phyloP scores from a whole-genome alignment of 1,140 invertebrate species.

The Andrena cerasifolii region DNA sequence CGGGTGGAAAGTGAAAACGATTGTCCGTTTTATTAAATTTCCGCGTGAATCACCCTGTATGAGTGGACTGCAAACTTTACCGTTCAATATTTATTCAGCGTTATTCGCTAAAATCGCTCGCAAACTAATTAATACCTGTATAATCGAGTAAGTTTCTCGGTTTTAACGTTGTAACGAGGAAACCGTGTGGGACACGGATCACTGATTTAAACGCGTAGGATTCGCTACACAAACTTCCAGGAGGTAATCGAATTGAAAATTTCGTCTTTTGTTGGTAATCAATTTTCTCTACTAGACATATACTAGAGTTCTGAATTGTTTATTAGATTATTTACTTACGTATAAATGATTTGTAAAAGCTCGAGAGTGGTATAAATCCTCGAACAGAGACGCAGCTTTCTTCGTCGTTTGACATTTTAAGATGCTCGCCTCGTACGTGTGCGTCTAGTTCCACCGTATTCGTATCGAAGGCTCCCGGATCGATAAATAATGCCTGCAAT shows the following conservation, averaged over 20 bases:
- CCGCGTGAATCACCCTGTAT: background rate
- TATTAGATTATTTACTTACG: too few species aligned
- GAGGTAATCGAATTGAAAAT: too few species aligned
- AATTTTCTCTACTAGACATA: too few species aligned
- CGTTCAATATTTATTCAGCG: background rate
- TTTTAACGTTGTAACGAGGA: too few species aligned
- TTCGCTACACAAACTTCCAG: too few species aligned
- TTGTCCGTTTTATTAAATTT: background rate
- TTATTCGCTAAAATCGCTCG: background rate
- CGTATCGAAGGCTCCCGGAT: background rate
- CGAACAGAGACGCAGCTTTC: background rate
- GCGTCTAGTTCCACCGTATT: background rate
- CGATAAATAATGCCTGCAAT: constrained; percentile 42
- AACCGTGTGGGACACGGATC: too few species aligned
- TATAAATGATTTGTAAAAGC: background rate
- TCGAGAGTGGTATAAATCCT: background rate
- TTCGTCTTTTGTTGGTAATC: too few species aligned
- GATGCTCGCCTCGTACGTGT: background rate
- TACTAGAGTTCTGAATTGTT: too few species aligned
- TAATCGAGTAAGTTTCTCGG: too few species aligned
- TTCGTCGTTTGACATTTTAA: constrained; percentile 40
- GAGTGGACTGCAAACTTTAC: background rate
- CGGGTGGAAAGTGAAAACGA: background rate
- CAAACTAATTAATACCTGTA: background rate
- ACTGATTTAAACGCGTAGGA: too few species aligned